Percentiles rank a stretch among this genome's conserved stretches.
Conservation (phyloP, 2,888 invertebrate species). For the Electrophaes corylata region DNA sequence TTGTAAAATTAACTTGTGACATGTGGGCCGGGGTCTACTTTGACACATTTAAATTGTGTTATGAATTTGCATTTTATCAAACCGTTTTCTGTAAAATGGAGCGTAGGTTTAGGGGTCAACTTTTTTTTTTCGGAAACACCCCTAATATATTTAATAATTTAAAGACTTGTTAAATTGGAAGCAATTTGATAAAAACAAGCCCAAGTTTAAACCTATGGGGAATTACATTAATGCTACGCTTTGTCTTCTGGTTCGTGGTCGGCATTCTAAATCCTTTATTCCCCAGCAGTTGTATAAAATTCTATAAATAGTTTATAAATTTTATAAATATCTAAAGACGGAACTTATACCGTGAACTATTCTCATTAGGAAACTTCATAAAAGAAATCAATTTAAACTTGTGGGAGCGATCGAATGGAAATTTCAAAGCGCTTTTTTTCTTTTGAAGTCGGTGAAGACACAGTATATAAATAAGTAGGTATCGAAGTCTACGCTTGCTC, state of each 20-base stretch:
- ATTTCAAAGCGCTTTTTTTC: conserved; percentile 17
- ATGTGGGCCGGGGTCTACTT: conserved; percentile 32
- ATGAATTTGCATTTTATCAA: conserved; percentile 30
- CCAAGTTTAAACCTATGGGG: too few relatives aligned
- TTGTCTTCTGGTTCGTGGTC: too few relatives aligned
- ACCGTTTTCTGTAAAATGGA: conserved; percentile 1
- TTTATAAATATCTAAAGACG: conserved; percentile 16
- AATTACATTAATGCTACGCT: too few relatives aligned
- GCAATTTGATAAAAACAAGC: too few relatives aligned
- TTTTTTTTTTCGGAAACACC: too few relatives aligned
- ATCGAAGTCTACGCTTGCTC: too few relatives aligned
- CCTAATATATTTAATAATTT: too few relatives aligned
- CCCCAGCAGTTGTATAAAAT: not conserved
- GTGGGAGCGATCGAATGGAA: conserved; percentile 19
- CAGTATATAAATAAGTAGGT: too few relatives aligned
- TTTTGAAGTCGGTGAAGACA: conserved; percentile 13
- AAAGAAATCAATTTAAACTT: conserved; percentile 32
- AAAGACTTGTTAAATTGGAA: too few relatives aligned
- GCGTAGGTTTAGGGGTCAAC: not conserved
- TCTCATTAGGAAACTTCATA: conserved; percentile 31
- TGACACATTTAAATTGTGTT: conserved; percentile 38
- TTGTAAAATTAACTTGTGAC: conserved; percentile 55
- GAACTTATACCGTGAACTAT: conserved; percentile 14
- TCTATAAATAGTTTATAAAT: conserved; percentile 1
- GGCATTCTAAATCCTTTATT: too few relatives aligned